phyloP scores from a whole-genome alignment of 2,113 vertebrate genomes.

The Climacteris rufus region DNA sequence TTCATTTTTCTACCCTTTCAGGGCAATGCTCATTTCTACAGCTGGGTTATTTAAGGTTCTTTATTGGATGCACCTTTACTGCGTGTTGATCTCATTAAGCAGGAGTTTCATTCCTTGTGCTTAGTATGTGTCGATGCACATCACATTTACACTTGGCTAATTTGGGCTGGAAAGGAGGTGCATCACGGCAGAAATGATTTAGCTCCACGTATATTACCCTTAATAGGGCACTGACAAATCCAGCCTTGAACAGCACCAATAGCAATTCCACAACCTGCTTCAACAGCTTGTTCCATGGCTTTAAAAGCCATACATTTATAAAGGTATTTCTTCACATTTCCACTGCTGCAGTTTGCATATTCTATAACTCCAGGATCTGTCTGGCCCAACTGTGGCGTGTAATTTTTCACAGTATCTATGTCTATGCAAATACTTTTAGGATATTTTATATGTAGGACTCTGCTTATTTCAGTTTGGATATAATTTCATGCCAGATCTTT shows the following conservation, averaged over 20 bases:
- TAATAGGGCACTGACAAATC: slow-evolving; percentile 23
- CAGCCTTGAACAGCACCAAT: background rate
- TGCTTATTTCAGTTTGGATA: background rate
- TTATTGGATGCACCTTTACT: background rate
- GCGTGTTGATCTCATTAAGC: background rate
- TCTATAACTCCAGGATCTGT: background rate
- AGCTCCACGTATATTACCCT: background rate
- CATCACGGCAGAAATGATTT: slow-evolving; percentile 23
- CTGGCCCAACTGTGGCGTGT: background rate
- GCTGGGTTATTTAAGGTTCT: background rate
- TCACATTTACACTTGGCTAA: slow-evolving; percentile 6
- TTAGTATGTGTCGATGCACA: background rate
- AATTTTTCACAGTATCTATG: background rate
- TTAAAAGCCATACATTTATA: background rate
- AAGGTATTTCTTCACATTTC: slow-evolving; percentile 16
- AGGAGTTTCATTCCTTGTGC: background rate
- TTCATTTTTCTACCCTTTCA: background rate
- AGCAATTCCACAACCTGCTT: background rate
- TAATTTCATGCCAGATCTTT: background rate
- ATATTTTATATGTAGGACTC: background rate
- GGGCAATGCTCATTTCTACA: background rate
- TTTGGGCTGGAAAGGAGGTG: slow-evolving; percentile 12
- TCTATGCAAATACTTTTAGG: background rate
- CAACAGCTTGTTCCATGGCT: background rate
- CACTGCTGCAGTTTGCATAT: background rate